Percentiles rank a stretch among this genome's conserved stretches.
Evolutionary conservation across 2,888 invertebrate species (phyloP).

Genomic region (Sipha maydis): DNA sequence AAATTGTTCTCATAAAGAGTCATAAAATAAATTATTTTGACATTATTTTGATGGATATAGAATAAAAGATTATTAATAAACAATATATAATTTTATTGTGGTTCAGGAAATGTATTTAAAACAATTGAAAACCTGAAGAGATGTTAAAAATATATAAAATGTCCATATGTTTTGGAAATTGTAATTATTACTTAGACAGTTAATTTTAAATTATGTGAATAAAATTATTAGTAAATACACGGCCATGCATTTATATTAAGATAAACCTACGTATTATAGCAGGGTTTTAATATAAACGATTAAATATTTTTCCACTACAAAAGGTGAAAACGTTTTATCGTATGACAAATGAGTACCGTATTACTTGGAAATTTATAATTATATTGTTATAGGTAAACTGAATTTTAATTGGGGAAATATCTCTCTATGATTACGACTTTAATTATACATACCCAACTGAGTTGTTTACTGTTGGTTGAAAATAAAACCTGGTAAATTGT

Average conservation of each 20-base stretch:
- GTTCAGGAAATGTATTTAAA: neutral
- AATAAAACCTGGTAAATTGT: neutral
- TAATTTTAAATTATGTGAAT: too few species aligned
- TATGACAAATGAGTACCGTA: neutral
- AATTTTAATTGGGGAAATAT: constrained; percentile 10
- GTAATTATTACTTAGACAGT: too few species aligned
- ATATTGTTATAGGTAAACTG: neutral
- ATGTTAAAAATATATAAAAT: too few species aligned
- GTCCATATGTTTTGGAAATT: too few species aligned
- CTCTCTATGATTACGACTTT: neutral
- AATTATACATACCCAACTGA: neutral
- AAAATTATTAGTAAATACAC: too few species aligned
- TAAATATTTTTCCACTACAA: neutral
- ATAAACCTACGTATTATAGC: neutral
- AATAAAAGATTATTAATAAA: constrained; percentile 21
- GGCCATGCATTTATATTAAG: neutral
- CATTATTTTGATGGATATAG: neutral
- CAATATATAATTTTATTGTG: neutral
- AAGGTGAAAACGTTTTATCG: neutral
- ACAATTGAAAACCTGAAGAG: too few species aligned
- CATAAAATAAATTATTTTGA: neutral
- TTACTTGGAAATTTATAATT: neutral
- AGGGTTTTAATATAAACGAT: neutral
- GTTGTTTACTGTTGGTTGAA: neutral
- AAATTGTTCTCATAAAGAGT: neutral